Evolutionary conservation across 2,797 vertebrate species (phyloP), one percentile per base, ranked within the genome.

Genomic region (Podargus strigoides): DNA sequence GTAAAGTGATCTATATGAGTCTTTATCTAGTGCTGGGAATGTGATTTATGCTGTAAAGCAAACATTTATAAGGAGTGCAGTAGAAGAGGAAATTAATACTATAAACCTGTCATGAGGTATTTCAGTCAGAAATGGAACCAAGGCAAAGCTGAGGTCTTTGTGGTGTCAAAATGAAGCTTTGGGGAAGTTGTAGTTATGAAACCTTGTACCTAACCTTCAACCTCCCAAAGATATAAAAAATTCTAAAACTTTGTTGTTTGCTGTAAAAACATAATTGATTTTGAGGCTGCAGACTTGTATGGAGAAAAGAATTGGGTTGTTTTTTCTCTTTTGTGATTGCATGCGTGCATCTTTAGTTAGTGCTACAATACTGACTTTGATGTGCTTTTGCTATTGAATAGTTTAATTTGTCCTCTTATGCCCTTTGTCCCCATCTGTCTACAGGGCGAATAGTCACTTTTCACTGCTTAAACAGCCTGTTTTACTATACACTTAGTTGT

Each of bases 61-160:
- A 97, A 93, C 92, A 96, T 92, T 97, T 89, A 89, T 88, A 97
- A 96, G 86, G 79, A 93, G 86, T 44, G 79, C 82, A 92, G 94
- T 90, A 87, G 88, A 91, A 95, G 87, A 96, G 90, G 90, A 97
- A 97, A 97, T 98, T 96, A 98, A 97, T 97, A 93, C 95, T 93
- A 95, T 97, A 98, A 97, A 98, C 94, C 96, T 98, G 96, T 97
- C 97, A 96, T 68, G 87, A 96, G 94, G 90, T 90, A 86, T 97
- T 97, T 97, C 92, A 97, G 95, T 97, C 97, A 96, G 87, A 96
- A 96, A 94, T 94, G 85, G 96, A 97, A 95, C 76, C 74, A 82
- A 93, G 89, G 91, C 62, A 62, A 94, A 96, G 82, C 62, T 53
- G 89, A 94, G 74, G 80, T 60, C 58, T 83, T 91, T 87, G 75